phyloP scores from a whole-genome alignment of 1,140 invertebrate genomes.

The Lasaia peninsularis region DNA sequence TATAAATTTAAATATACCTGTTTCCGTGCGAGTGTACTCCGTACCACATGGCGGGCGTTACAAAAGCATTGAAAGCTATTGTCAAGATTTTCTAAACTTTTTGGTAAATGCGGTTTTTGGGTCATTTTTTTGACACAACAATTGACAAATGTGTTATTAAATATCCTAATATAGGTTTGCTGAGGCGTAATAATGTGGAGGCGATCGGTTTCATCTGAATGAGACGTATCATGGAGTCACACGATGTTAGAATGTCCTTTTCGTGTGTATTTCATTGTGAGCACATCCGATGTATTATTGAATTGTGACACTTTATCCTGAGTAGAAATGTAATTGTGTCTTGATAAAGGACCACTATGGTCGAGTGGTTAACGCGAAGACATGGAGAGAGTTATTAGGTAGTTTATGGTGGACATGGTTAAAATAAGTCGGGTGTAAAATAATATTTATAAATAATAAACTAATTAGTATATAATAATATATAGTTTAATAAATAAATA shows the following conservation, averaged over 20 bases:
- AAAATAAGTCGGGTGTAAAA: no score
- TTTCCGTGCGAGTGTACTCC: background rate
- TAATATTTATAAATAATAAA: no score
- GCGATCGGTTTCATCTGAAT: background rate
- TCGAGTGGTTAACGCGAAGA: no score
- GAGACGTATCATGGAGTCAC: background rate
- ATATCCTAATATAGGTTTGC: background rate
- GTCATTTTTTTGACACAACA: slow-evolving; percentile 28
- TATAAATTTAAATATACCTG: no score
- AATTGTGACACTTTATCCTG: background rate
- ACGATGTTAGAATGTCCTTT: slow-evolving; percentile 6
- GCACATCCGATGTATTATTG: slow-evolving; percentile 1
- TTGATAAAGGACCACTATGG: no score
- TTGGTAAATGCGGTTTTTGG: slow-evolving; percentile 43
- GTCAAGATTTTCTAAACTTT: background rate
- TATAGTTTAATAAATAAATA: no score
- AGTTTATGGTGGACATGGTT: no score
- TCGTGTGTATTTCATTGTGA: background rate
- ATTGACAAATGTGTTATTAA: slow-evolving; percentile 8
- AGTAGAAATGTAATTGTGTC: background rate
- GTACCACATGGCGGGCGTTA: background rate
- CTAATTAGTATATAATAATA: no score
- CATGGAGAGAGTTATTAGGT: no score
- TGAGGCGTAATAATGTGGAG: background rate
- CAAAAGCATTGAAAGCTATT: background rate